Conservation (phyloP, 2,797 vertebrate species). For the Propithecus perrieri region DNA sequence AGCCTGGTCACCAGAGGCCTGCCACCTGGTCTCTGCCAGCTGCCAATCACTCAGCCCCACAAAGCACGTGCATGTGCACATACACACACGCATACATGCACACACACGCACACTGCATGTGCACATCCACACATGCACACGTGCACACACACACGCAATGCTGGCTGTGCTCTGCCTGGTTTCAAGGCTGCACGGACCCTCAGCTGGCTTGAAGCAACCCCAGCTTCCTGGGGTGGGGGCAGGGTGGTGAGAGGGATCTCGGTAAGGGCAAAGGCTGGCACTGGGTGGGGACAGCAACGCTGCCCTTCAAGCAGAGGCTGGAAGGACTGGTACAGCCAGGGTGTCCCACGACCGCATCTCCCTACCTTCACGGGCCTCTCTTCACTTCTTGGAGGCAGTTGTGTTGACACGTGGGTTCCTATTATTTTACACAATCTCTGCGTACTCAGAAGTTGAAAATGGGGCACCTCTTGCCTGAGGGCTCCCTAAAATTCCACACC, state of each 20-base stretch:
- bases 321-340: background rate
- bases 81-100: too few relatives aligned
- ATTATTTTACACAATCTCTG: background rate
- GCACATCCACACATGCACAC: too few relatives aligned
- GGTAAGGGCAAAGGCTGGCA: background rate
- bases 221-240: background rate
- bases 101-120: too few relatives aligned
- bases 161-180: background rate
- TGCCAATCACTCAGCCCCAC: background rate
- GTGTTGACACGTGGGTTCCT: background rate
- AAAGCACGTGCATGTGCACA: background rate
- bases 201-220: background rate
- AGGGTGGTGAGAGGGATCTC: background rate
- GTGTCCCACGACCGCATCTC: background rate
- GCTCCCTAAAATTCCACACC: background rate
- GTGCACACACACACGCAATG: accelerated
- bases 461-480: background rate
- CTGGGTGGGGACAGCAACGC: too few relatives aligned
- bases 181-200: background rate
- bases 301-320: background rate
- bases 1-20: background rate
- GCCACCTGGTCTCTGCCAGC: background rate
- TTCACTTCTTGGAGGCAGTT: background rate
- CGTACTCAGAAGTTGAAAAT: background rate
- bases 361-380: background rate